Evolutionary conservation across 2,113 vertebrate genomes (phyloP).

Genomic region (Otus sunia): DNA sequence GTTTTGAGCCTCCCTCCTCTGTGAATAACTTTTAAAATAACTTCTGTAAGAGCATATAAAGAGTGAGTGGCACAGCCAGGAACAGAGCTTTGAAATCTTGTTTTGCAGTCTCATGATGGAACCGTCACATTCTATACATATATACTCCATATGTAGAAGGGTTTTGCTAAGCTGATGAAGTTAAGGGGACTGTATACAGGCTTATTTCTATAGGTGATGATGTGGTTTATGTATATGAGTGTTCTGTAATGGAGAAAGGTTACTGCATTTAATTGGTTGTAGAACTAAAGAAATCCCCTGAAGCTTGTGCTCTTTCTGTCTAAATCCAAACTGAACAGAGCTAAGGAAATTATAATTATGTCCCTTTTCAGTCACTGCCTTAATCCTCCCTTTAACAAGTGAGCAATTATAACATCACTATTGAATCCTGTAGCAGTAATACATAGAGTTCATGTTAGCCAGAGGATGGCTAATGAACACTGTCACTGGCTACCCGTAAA

Average conservation of each 20-base stretch:
- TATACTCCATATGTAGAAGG: background rate
- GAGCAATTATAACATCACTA: constrained; percentile 3
- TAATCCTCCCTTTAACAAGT: constrained; percentile 22
- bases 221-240: background rate
- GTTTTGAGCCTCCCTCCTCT: background rate
- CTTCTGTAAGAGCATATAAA: background rate
- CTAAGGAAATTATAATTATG: constrained; percentile 24
- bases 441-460: background rate
- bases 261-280: background rate
- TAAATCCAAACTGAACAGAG: constrained; percentile 36
- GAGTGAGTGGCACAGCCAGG: background rate
- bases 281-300: constrained; percentile 13
- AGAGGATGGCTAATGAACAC: background rate
- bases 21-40: background rate
- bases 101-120: background rate
- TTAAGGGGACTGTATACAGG: background rate
- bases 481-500: background rate
- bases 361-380: constrained; percentile 5
- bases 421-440: constrained; percentile 5
- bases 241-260: background rate
- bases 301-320: constrained; percentile 8
- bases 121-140: background rate
- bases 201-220: background rate
- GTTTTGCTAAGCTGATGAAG: background rate
- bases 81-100: background rate